These are phyloP conservation scores for Pycnomerus fuliginosus DNA, from an alignment of 2,888 invertebrate genomes.

Conservation along the genomic window DNA sequence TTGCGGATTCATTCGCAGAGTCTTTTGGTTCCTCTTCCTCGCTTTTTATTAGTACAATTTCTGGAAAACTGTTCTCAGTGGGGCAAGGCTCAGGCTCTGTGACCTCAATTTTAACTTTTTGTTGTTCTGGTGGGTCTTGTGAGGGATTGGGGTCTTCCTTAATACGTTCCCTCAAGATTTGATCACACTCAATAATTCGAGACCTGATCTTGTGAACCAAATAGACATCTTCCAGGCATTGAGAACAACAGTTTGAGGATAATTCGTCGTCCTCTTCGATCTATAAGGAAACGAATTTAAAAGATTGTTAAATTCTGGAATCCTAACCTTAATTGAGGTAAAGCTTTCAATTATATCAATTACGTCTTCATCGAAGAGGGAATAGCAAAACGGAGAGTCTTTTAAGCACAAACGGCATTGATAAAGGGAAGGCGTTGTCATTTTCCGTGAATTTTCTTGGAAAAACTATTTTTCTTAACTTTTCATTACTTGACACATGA, in stretches of 20 bases:
- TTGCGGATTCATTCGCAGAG: conserved; percentile 2
- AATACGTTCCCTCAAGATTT: conserved; percentile 25
- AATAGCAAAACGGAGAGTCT: conserved; percentile 32
- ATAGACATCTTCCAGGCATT: conserved; percentile 40
- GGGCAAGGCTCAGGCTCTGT: neutral
- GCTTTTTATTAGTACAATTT: conserved; percentile 6
- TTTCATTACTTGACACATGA: too few relatives aligned
- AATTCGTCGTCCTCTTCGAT: conserved; percentile 38
- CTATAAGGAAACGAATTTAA: conserved; percentile 22
- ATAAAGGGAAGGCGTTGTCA: conserved; percentile 19
- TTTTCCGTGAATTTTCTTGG: too few relatives aligned
- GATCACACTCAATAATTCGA: conserved; percentile 39
- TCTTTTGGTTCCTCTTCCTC: conserved; percentile 1
- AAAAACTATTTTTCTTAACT: too few relatives aligned
- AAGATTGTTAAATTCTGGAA: conserved; percentile 1
- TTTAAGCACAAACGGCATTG: conserved; percentile 41
- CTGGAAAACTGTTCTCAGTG: neutral
- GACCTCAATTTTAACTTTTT: neutral
- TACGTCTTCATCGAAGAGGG: conserved; percentile 37
- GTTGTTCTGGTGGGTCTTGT: too few relatives aligned
- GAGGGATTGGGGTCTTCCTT: too few relatives aligned
- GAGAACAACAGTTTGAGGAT: conserved; percentile 38
- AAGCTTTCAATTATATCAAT: conserved; percentile 40
- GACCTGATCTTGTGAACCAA: conserved; percentile 36
- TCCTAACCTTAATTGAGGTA: conserved; percentile 40